Base-by-base conservation (phyloP, 2,797 vertebrate genomes). In the Phataginus tricuspis region DNA sequence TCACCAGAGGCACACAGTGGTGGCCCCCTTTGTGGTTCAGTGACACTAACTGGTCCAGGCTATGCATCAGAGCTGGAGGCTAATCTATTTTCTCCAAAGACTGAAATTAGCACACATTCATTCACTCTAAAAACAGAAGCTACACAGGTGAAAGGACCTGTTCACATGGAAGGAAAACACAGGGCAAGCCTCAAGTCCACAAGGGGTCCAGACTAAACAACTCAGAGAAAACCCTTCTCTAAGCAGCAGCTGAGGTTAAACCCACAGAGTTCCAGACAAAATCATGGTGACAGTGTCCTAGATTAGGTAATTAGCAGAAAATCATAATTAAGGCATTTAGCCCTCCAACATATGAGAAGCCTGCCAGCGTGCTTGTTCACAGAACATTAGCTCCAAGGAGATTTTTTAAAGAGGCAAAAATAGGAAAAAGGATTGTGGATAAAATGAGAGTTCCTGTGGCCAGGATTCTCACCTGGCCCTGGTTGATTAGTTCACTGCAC, bases 241-340 rank as follows among this genome's bases (percentile, higher is more conserved):
- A 21, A 77, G 72, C 19, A 31, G n/a, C 34, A 27, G 7, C 21
- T 13, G 64, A 68, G 69, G 49, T 19, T 3, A 25, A 4, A 42
- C 55, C 34, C 6, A 39, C 37, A 16, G 37, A 25, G 15, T 7
- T 4, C 14, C 68, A 71, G 37, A 27, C 68, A 42, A 15, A 15
- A 27, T 18, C 59, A 16, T 11, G 53, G 42, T 0, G 7, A 11
- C 9, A 19, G 5, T 9, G 23, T 4, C 51, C 9, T 2, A 4
- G 29, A 16, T 5, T 55, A 16, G 4, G 8, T n/a, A 3, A 25
- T 29, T 21, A 37, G 23, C 51, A 53, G 57, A 4, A 31, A 45
- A 42, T 19, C 23, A 9, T 27, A 55, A 39, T 57, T 2, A 0
- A n/a, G 57, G 72, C 72, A 4, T 1, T 19, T 9, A 4, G n/a